Base-by-base conservation (phyloP, 2,113 vertebrate genomes). In the Maccullochella peelii region DNA sequence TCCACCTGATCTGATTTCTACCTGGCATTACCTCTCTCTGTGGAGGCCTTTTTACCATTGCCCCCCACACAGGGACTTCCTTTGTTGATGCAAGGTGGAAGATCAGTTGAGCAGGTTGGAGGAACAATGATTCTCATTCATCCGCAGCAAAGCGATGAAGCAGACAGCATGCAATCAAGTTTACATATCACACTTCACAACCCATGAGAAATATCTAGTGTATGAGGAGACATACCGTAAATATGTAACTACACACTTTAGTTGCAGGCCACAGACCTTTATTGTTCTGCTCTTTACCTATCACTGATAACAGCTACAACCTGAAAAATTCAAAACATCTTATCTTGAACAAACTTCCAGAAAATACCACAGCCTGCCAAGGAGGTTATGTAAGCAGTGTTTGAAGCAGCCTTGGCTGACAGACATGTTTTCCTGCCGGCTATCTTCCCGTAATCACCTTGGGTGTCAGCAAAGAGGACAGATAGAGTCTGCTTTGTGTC, bases 61-160 rank as follows among this genome's bases (percentile, higher is more conserved):
- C 30, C 47, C 80, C 44, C 54, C 54, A 62, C 86, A 86, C 89
- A 85, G 79, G 50, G 66, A 52, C 79, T 30, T 72, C 76, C 80
- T 92, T 88, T 92, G 91, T 93, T 77, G 80, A 74, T 61, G 21
- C 40, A 50, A 83, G 74, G 82, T 79, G 73, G 49, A 63, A 82
- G 85, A 91, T 83, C 73, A 86, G 87, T 59, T 42, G 47, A 86
- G 66, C 50, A 62, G 75, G 77, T 69, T 54, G 67, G 36, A 63
- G 79, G 87, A 88, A 93, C 88, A 94, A 92, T 81, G 86, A 73
- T 21, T 67, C 52, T 76, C 73, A 85, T 92, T 94, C 91, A 92
- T 76, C 65, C 57, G 6, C 44, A 40, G 58, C 59, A 67, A 66
- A 87, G 77, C 81, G 27, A 0, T 11, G 49, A 73, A 42, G 59